Conservation (phyloP, 2,888 invertebrate species). For the Nomada fabriciana region DNA sequence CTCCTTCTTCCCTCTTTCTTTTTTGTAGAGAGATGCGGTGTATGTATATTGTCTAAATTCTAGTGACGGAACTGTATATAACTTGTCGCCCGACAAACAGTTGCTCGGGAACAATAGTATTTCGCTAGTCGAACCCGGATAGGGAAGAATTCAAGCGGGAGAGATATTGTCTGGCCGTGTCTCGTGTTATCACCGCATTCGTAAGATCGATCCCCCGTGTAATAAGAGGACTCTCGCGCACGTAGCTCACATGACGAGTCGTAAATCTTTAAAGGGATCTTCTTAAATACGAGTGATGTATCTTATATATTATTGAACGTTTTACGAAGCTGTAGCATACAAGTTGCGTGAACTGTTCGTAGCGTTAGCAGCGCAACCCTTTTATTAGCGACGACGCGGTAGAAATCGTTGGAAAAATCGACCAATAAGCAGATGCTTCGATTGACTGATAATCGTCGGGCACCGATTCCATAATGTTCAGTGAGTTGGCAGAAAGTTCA, state of each 20-base stretch:
- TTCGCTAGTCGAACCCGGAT: not conserved
- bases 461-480: constrained; percentile 22
- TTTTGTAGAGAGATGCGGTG: not conserved
- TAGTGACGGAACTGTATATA: not conserved
- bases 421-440: constrained; percentile 22
- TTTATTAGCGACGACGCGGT: not conserved
- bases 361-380: no score
- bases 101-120: constrained; percentile 24
- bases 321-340: no score
- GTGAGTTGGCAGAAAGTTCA: constrained; percentile 27
- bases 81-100: constrained; percentile 22
- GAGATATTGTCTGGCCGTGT: constrained; percentile 34
- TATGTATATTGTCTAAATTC: constrained; percentile 20
- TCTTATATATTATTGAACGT: no score
- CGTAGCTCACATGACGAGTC: constrained; percentile 52
- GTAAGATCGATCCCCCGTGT: constrained; percentile 46
- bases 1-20: not conserved
- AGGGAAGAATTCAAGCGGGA: constrained; percentile 26
- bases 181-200: constrained; percentile 30
- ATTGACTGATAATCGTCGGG: constrained; percentile 41
- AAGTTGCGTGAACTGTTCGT: no score
- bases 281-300: no score
- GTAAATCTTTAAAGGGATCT: no score
- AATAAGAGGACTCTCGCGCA: constrained; percentile 47
- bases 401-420: not conserved